Evolutionary conservation across 2,888 invertebrate genomes (phyloP), one percentile per base, ranked within the genome.

Genomic region (Catotricha subobsoleta): DNA sequence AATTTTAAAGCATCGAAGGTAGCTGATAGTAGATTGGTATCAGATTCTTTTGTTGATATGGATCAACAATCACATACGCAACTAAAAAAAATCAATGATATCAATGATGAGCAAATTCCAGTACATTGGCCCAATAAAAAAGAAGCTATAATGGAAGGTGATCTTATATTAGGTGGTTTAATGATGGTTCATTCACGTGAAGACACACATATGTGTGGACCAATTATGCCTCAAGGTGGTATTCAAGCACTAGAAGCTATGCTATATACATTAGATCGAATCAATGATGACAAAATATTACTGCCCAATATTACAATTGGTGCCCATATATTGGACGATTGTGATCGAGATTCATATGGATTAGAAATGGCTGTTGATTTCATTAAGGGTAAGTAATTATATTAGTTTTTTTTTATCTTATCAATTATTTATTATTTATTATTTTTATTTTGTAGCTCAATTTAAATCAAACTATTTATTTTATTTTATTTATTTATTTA

Each of bases 111-210:
- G 12, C n/a, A 43, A 46, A 21, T 30, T 42, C 13, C 45, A 43
- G 28, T 54, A 28, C 66, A 62, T 50, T 81, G 81, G 83, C 82
- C 83, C 1, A 72, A 80, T 23, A 83, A 82, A 56, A 73, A 73
- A 48, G 79, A 82, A 47, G 81, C 83, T 2, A 72, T 76, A n/a
- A 72, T 86, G 7, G 80, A 82, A 50, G 90, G 88, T 1, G 79
- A 86, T 55, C 68, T 90, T 45, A 72, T 83, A 21, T 67, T 90
- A 18, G 90, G 90, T 2, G 88, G 86, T 0, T 69, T 90, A 37
- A 88, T 90, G 83, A 90, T 88, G 90, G 83, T 88, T 12, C 88
- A 88, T 60, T 81, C 83, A 44, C 67, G 88, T 18, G 80, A 82
- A 49, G 84, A 86, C 54, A 69, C 69, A 38, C 67, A 76, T 39